Evolutionary conservation across 2,113 vertebrate species (phyloP).

Genomic region (Oreochromis tanganicae): DNA sequence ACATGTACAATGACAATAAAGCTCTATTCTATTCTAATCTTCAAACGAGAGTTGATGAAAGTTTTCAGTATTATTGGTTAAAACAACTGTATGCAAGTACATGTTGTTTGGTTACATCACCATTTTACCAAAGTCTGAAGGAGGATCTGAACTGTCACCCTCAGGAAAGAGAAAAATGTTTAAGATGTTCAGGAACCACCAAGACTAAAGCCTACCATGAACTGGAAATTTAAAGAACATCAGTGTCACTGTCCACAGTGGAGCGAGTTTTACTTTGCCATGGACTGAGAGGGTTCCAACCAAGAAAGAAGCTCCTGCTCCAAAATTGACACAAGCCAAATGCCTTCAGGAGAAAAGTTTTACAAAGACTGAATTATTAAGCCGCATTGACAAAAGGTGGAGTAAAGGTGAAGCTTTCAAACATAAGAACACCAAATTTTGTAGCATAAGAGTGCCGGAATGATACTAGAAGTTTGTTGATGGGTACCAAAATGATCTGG

Average conservation of each 20-base stretch:
- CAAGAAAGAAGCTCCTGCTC: not conserved
- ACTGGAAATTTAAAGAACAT: not conserved
- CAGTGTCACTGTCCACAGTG: not conserved
- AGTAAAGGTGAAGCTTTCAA: not conserved
- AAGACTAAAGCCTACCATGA: not conserved
- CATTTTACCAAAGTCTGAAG: not conserved
- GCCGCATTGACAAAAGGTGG: not conserved
- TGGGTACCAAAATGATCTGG: not conserved
- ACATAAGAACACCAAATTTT: not conserved
- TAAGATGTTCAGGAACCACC: not conserved
- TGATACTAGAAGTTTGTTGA: not conserved
- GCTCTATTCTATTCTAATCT: not conserved
- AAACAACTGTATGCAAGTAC: not conserved
- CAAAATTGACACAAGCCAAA: not conserved
- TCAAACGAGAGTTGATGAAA: not conserved
- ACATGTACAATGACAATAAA: not conserved
- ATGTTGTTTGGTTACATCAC: not conserved
- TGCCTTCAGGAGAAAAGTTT: not conserved
- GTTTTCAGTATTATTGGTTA: not conserved
- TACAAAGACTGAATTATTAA: not conserved
- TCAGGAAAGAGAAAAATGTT: not conserved
- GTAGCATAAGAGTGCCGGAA: fast-evolving
- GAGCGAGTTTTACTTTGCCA: not conserved
- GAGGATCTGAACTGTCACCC: not conserved
- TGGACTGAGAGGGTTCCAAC: not conserved